Evolutionary conservation across 2,113 vertebrate genomes (phyloP), one percentile per base, ranked within the genome.

Genomic region (Lucifuga dentata): DNA sequence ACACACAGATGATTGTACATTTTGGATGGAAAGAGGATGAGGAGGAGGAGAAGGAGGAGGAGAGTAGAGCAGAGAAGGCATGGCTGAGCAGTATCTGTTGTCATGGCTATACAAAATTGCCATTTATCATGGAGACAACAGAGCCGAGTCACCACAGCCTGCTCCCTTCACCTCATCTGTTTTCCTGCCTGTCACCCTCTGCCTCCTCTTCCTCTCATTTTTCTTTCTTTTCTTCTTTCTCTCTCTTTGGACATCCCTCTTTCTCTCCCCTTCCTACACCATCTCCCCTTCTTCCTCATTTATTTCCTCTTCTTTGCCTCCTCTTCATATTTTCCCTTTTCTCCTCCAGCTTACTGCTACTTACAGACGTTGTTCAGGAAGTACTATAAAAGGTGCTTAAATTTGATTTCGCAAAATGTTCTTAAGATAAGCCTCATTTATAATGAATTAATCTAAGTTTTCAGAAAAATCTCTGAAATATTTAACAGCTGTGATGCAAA

Each of bases 11-110:
- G 56, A 57, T 24, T 66, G 12, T 11, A 43, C 9, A 12, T 74
- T 50, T 20, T 36, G 17, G 55, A 58, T 36, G 19, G 21, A 59
- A 5, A 20, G 49, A 55, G 35, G 38, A 44, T 5, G 26, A 29
- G 6, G 16, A 51, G 5, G 60, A 73, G 8, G 53, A 49, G 53
- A 35, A 29, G 44, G 53, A 62, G 24, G 41, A 68, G 48, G 61
- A 77, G 68, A 73, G 40, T 57, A 60, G 46, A 23, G 55, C 63
- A 57, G 17, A 55, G 21, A 1, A 81, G 73, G 57, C 76, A 77
- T 75, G 80, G 68, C 38, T 75, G 78, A 83, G 64, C 75, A 86
- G 59, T 80, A 70, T 78, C 73, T 69, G 88, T 90, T 86, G 86
- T 83, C 79, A 87, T 90, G 88, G 69, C 69, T 38, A 87, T 83